Conservation (phyloP, 2,113 vertebrate species). For the Hippocampus barbouri region DNA sequence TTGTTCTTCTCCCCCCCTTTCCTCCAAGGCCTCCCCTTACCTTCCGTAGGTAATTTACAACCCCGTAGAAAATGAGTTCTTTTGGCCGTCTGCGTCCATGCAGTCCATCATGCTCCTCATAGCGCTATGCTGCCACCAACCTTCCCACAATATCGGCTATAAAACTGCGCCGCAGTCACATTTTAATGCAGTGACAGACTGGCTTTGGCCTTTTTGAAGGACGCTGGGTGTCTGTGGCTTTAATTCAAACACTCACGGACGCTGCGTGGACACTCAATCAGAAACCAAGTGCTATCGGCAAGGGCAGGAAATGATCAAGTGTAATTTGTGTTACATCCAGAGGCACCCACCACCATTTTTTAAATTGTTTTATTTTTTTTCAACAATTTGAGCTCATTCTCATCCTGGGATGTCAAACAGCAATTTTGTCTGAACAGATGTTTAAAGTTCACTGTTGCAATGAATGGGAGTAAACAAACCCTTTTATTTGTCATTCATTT, state of each 20-base stretch:
- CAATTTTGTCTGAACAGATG: not conserved
- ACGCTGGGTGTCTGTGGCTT: slow-evolving; percentile 47
- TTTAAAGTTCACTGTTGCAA: not conserved
- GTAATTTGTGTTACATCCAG: not conserved
- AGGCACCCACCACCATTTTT: not conserved
- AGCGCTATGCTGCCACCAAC: slow-evolving; percentile 62
- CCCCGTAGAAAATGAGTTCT: slow-evolving; percentile 63
- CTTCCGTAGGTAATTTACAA: slow-evolving; percentile 61
- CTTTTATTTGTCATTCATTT: not conserved
- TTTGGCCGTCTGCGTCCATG: slow-evolving; percentile 48
- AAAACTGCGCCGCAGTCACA: slow-evolving; percentile 57
- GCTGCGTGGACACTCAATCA: slow-evolving; percentile 40
- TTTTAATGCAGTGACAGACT: slow-evolving; percentile 52
- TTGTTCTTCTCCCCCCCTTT: slow-evolving; percentile 11
- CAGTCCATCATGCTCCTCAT: slow-evolving; percentile 57
- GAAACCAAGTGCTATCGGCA: slow-evolving; percentile 6
- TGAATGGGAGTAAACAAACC: not conserved
- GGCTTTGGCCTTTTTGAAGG: slow-evolving; percentile 52
- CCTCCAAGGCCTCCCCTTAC: slow-evolving; percentile 58
- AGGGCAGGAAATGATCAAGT: slow-evolving; percentile 32
- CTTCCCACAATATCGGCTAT: slow-evolving; percentile 59
- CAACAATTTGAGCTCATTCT: not conserved
- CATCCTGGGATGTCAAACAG: not conserved
- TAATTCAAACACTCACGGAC: slow-evolving; percentile 59
- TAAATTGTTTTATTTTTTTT: not conserved